A percentile compares a stretch with the other conserved stretches of the same genome.
These are phyloP conservation scores for Danaus plexippus DNA, from an alignment of 1,140 invertebrate species.

Conservation along the genomic window DNA sequence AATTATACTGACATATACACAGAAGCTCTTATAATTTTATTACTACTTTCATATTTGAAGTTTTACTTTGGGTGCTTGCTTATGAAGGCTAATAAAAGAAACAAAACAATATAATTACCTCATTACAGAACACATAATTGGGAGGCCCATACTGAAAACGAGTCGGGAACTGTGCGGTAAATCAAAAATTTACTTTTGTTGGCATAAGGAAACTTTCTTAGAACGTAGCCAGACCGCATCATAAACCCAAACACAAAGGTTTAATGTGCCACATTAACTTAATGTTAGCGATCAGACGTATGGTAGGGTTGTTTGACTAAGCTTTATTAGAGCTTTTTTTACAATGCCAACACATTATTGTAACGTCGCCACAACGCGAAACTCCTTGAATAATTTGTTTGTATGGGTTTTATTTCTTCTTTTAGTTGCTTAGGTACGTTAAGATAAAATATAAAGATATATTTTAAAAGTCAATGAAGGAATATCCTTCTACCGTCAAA, in stretches of 20 bases:
- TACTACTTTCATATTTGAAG: too few species aligned
- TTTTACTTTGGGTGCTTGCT: too few species aligned
- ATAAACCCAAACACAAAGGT: constrained; percentile 55
- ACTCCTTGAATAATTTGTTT: too few species aligned
- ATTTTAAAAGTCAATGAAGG: too few species aligned
- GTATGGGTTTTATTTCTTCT: too few species aligned
- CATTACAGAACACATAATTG: constrained; percentile 1
- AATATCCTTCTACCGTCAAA: too few species aligned
- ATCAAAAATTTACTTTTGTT: constrained; percentile 45
- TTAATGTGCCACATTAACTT: constrained; percentile 55
- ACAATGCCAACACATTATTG: constrained; percentile 1
- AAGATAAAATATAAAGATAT: too few species aligned
- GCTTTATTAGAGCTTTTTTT: constrained; percentile 19
- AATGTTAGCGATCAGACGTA: constrained; percentile 50
- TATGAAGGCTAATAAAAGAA: too few species aligned
- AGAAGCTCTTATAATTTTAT: too few species aligned
- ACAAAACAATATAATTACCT: too few species aligned
- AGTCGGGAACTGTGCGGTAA: constrained; percentile 17
- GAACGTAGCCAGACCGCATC: constrained; percentile 23
- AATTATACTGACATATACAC: too few species aligned
- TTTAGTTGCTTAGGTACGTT: too few species aligned
- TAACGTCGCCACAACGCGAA: background rate
- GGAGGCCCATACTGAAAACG: constrained; percentile 25
- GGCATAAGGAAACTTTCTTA: constrained; percentile 33
- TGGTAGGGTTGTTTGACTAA: constrained; percentile 33